Conservation (phyloP, 2,797 vertebrate species). For the Sebastes nivosus region DNA sequence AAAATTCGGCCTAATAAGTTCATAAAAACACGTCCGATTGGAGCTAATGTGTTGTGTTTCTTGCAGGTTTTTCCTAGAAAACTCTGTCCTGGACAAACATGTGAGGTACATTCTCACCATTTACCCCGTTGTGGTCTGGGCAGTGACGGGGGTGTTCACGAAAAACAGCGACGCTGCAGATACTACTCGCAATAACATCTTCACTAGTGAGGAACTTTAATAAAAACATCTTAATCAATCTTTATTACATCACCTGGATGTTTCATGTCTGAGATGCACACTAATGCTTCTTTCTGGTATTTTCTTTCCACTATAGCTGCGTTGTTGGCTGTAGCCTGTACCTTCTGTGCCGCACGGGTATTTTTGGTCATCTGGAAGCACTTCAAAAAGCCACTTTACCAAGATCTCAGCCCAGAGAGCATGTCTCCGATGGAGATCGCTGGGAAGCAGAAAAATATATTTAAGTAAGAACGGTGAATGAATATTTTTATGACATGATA, state of each 20-base stretch:
- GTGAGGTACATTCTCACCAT: conserved; percentile 83
- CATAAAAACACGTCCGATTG: not conserved
- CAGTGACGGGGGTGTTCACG: conserved; percentile 68
- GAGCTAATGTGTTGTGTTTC: not conserved
- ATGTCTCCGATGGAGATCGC: conserved; percentile 65
- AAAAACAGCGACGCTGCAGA: conserved; percentile 60
- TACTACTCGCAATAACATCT: conserved; percentile 64
- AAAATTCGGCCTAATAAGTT: not conserved
- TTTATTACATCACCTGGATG: not conserved
- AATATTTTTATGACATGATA: not conserved
- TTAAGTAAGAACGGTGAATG: conserved; percentile 26
- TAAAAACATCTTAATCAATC: not conserved
- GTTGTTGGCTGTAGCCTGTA: conserved; percentile 58
- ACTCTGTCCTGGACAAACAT: conserved; percentile 79
- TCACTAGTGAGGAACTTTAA: conserved; percentile 71
- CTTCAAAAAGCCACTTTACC: conserved; percentile 60
- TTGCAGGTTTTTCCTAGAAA: conserved; percentile 85
- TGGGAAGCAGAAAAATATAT: conserved; percentile 65
- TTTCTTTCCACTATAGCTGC: conserved; percentile 42
- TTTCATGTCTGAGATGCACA: not conserved
- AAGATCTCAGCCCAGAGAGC: conserved; percentile 8
- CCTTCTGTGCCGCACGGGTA: conserved; percentile 42
- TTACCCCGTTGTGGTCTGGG: conserved; percentile 82
- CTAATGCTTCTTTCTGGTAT: not conserved
- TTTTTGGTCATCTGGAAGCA: conserved; percentile 64